Evolutionary conservation across 2,888 invertebrate genomes (phyloP), one percentile per base, ranked within the genome.

Genomic region (Liposcelis brunnea): DNA sequence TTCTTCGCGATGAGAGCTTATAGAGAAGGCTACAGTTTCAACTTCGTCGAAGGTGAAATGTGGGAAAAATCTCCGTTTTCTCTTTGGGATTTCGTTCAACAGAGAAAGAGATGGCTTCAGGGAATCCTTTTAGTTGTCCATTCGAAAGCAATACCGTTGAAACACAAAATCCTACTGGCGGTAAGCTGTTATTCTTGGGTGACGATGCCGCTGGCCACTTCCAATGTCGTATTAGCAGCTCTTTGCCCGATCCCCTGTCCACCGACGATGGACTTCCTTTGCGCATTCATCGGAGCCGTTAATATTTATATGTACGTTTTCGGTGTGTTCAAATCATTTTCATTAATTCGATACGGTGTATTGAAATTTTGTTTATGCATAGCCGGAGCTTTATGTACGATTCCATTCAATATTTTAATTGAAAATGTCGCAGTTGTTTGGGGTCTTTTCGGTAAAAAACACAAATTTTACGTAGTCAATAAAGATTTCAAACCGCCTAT

Each of bases 31-130:
- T 94, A 84, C 61, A 74, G 81, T 15, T 95, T 95, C 63, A 86
- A 90, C 61, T 95, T 94, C 65, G 79, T 95, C 52, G 94, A 95
- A 62, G 94, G 95, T 42, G 95, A 95, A 67, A 94, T 95, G 94
- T 93, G 93, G 82, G 95, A 95, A 61, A 94, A 95, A 61, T 90
- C 90, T 5, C 94, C 95, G 2, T 95, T 95, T 62, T 87, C 89
- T 2, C 65, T 95, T 31, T 80, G 83, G 75, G 95, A 95, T 62
- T 91, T 95, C 58, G 75, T 95, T 53, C 93, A 94, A 62, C 95
- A 95, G 60, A 72, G 95, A 48, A 95, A 95, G 61, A 74, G 95
- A 45, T 95, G 95, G 95, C 74, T 95, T 45, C 86, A 89, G 68
- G 90, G 89, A 59, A 89, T 90, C 55, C 70, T 86, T 16, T 68